phyloP scores from a whole-genome alignment of 2,797 vertebrate species.

The Heliangelus exortis region DNA sequence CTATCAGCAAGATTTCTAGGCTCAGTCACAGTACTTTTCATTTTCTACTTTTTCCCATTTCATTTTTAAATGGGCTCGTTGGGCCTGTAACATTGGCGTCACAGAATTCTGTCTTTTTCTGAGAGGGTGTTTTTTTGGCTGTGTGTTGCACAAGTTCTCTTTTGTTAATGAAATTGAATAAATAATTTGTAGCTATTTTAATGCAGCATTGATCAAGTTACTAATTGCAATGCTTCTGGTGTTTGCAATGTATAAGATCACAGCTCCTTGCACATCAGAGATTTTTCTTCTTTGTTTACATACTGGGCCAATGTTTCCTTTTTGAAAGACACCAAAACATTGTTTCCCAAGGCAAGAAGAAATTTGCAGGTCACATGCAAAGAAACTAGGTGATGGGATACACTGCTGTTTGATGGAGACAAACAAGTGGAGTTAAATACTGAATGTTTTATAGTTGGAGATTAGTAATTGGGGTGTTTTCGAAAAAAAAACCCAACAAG shows the following conservation, averaged over 20 bases:
- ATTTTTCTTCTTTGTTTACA: neutral
- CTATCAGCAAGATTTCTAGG: neutral
- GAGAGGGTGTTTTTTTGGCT: neutral
- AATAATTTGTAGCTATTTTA: neutral
- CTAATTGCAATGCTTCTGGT: neutral
- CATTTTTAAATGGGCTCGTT: neutral
- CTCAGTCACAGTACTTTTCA: neutral
- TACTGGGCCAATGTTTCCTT: neutral
- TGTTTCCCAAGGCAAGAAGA: neutral
- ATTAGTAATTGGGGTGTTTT: neutral
- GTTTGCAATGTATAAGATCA: neutral
- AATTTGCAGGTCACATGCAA: neutral
- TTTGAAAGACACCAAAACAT: neutral
- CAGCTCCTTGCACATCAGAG: neutral
- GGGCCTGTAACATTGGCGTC: neutral
- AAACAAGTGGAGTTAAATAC: neutral
- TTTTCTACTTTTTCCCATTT: neutral
- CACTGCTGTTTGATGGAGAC: neutral
- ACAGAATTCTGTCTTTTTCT: neutral
- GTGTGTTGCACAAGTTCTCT: neutral
- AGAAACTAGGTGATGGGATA: neutral
- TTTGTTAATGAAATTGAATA: neutral
- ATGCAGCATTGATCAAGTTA: neutral
- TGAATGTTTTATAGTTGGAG: neutral
- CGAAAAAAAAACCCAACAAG: fast-evolving